Percentiles rank a stretch among this genome's conserved stretches.
Conservation (phyloP, 2,888 invertebrate genomes). For the Lasioglossum calceatum region DNA sequence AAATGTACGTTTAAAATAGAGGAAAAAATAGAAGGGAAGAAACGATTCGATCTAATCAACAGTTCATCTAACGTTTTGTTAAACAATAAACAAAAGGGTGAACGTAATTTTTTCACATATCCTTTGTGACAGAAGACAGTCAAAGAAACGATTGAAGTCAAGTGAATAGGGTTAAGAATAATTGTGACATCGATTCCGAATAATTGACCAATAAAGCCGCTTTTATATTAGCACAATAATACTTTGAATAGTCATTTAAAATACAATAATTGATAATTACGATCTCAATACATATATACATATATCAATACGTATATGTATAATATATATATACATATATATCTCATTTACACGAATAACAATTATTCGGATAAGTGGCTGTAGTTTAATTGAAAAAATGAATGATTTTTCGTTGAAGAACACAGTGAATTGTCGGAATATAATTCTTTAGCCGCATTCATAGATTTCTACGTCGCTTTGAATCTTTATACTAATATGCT, state of each 20-base stretch:
- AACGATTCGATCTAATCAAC: conserved; percentile 7
- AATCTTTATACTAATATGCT: conserved; percentile 22
- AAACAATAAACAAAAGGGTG: not conserved
- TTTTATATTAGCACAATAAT: conserved; percentile 80
- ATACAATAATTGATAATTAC: conserved; percentile 77
- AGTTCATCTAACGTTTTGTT: conserved; percentile 14
- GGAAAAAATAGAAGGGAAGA: not conserved
- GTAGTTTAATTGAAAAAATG: conserved; percentile 52
- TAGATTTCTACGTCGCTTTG: conserved; percentile 61
- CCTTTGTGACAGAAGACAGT: not conserved
- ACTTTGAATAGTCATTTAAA: conserved; percentile 77
- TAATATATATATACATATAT: conserved; percentile 41
- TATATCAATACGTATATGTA: conserved; percentile 7
- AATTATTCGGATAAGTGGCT: conserved; percentile 72
- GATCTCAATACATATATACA: conserved; percentile 61
- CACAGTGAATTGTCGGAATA: conserved; percentile 62
- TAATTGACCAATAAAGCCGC: conserved; percentile 77
- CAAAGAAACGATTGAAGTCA: conserved; percentile 15
- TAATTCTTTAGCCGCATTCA: conserved; percentile 75
- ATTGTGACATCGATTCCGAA: conserved; percentile 60
- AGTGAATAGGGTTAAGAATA: conserved; percentile 50
- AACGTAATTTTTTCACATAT: conserved; percentile 31
- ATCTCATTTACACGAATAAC: conserved; percentile 74
- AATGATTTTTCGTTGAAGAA: conserved; percentile 56
- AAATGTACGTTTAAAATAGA: conserved; percentile 26